Percentiles rank a stretch among this genome's conserved stretches.
Evolutionary conservation across 2,797 vertebrate genomes (phyloP).

Genomic region (Monodelphis domestica): DNA sequence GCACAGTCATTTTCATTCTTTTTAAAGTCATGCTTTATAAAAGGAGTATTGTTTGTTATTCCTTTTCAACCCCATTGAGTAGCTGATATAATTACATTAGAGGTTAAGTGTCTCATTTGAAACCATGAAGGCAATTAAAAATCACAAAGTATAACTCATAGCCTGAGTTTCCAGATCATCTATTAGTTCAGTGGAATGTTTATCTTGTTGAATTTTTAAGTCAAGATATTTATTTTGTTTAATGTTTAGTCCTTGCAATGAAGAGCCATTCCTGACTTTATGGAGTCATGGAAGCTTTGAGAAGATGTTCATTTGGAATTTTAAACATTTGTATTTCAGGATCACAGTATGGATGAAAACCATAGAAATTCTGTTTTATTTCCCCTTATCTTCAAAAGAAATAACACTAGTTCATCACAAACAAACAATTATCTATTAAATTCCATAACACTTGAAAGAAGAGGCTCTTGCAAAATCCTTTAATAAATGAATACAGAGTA

Average conservation of each 20-base stretch:
- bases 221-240: not conserved
- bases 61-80: not conserved
- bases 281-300: rapidly evolving
- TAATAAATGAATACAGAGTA: rapidly evolving
- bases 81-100: not conserved
- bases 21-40: not conserved
- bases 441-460: not conserved
- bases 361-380: rapidly evolving
- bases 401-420: rapidly evolving
- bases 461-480: not conserved
- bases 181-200: not conserved
- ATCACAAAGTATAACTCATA: not conserved
- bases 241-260: not conserved
- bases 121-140: not conserved
- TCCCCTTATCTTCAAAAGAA: not conserved
- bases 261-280: rapidly evolving
- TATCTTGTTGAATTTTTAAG: not conserved
- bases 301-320: not conserved
- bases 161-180: not conserved
- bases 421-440: rapidly evolving
- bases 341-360: not conserved
- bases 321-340: not conserved
- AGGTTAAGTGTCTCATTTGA: not conserved
- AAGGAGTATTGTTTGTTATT: rapidly evolving
- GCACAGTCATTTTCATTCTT: not conserved